A percentile compares a stretch with the other conserved stretches of the same genome.
phyloP scores from a whole-genome alignment of 2,113 vertebrate genomes.

The Eurypyga helias region DNA sequence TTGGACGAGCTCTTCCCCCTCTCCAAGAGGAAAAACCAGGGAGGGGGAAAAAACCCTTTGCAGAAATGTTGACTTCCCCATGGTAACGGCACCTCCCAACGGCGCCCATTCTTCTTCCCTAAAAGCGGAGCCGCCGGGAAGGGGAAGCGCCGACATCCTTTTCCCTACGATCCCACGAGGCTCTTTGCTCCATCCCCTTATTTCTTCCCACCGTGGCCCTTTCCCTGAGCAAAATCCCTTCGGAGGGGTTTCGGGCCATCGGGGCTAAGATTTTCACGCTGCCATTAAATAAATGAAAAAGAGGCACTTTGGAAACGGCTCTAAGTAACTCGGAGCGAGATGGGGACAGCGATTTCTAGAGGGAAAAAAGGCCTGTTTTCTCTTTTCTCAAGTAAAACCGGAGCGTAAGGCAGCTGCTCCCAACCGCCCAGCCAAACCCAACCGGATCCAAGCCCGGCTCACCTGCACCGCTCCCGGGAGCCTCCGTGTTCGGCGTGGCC shows the following conservation, averaged over 20 bases:
- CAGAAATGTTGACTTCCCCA: conserved; percentile 16
- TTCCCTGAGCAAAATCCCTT: neutral
- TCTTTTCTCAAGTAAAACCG: accelerated
- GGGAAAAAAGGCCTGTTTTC: accelerated
- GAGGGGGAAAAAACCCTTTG: neutral
- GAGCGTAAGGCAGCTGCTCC: neutral
- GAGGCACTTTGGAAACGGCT: accelerated
- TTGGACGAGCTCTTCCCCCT: neutral
- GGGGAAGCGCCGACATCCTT: conserved; percentile 8
- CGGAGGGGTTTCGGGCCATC: accelerated
- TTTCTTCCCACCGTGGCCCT: neutral
- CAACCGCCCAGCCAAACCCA: accelerated
- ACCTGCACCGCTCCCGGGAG: conserved; percentile 1
- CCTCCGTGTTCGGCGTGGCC: accelerated
- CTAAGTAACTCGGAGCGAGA: neutral
- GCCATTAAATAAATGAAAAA: neutral
- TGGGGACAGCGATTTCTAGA: accelerated
- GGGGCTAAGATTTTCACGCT: neutral
- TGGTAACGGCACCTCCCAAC: conserved; percentile 4
- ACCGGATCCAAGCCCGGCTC: accelerated
- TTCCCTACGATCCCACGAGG: neutral
- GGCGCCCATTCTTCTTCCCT: neutral
- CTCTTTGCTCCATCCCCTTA: neutral
- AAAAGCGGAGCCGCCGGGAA: neutral
- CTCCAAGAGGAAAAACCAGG: neutral